Base-by-base conservation (phyloP, 2,113 vertebrate species). In the Charadrius vociferus region DNA sequence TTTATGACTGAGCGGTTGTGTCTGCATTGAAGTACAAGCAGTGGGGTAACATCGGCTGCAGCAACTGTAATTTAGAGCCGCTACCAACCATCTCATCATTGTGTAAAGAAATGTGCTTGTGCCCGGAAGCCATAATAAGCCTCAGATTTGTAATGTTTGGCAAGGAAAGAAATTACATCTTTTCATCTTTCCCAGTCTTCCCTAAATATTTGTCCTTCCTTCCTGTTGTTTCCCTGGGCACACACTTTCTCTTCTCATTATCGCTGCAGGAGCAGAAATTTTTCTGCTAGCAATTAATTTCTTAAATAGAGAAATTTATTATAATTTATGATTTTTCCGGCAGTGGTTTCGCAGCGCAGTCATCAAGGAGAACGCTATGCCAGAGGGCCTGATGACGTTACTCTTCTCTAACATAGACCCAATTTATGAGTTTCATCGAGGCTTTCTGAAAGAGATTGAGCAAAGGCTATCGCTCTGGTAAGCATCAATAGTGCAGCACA, bases 261-360 rank as follows among this genome's bases (percentile, higher is more conserved):
- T 41, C 1, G 7, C 62, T 85, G n/a, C 84, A 70, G 73, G 73
- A 80, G 24, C 56, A 52, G 63, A 70, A 78, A 26, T 18, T 63
- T 66, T 71, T 12, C 23, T 36, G 3, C 19, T 56, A 29, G 7
- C 1, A 0, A 1, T 27, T 59, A 15, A 9, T 63, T 71, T 78
- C 37, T 61, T 26, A n/a, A 27, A 1, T 5, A 62, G 62, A 62
- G 36, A 3, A 10, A 37, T 6, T 9, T 10, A 41, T 29, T 16
- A 3, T 26, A 1, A 26, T 56, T 39, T 41, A 4, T 56, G 43
- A 14, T 83, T 62, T 92, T 81, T 71, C 61, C 1, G 59, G 22
- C 98, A 99, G 99, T 99, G 99, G 99, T 99, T 99, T 95, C 99
- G 99, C 93, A 99, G 99, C 4, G 98, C 99, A 0, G 98, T 99